Conservation (phyloP, 2,797 vertebrate genomes). For the Anguilla obscura region DNA sequence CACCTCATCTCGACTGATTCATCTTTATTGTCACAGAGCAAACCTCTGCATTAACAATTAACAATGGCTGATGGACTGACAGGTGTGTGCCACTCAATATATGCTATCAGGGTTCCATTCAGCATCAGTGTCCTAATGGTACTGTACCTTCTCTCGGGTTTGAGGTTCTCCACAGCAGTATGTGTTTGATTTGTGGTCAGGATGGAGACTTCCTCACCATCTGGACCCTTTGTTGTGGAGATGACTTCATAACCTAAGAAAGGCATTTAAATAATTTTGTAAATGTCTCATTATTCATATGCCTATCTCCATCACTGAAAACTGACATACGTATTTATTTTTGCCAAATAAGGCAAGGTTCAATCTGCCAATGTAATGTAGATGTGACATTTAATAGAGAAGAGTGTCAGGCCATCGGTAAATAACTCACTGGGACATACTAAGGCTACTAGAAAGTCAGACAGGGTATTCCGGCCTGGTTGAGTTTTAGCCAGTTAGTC, state of each 20-base stretch:
- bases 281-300: not conserved
- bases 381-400: conserved; percentile 26
- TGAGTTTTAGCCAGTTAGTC: not conserved
- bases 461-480: not conserved
- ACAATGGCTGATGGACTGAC: too few species aligned
- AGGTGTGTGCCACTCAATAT: not conserved
- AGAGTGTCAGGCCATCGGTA: not conserved
- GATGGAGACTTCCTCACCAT: conserved; percentile 83
- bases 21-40: too few species aligned
- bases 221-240: conserved; percentile 83
- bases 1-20: too few species aligned
- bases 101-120: not conserved
- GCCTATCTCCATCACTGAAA: too few species aligned
- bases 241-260: conserved; percentile 88
- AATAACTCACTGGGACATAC: conserved; percentile 16
- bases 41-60: too few species aligned
- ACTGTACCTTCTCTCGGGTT: conserved; percentile 88
- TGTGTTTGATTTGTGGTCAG: conserved; percentile 90
- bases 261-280: not conserved
- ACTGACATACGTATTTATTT: not conserved
- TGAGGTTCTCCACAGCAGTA: conserved; percentile 90
- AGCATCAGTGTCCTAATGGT: not conserved
- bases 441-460: not conserved
- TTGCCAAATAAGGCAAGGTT: not conserved
- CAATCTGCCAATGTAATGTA: conserved; percentile 16